phyloP scores from a whole-genome alignment of 1,140 invertebrate genomes.

The Orchestia grillus region DNA sequence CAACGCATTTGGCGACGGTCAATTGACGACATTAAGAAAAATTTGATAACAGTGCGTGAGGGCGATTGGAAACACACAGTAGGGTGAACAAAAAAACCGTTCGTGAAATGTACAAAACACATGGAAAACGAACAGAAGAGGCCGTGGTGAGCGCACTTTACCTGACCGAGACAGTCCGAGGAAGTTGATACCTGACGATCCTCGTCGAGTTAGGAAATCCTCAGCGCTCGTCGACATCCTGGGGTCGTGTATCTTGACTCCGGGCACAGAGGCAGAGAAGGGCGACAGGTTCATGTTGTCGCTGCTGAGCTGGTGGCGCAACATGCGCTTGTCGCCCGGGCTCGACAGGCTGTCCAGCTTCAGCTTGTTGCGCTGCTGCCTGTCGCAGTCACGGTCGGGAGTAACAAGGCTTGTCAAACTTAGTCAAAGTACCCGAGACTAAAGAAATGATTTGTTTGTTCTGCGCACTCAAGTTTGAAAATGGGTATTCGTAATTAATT shows the following conservation, averaged over 20 bases:
- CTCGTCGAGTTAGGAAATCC: slow-evolving; percentile 62
- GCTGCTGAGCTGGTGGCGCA: slow-evolving; percentile 86
- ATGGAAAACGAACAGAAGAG: not conserved
- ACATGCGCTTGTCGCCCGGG: slow-evolving; percentile 68
- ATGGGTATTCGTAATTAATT: too few species aligned
- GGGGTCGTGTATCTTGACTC: slow-evolving; percentile 66
- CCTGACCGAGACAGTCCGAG: slow-evolving; percentile 66
- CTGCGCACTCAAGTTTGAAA: not conserved
- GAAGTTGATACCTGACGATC: slow-evolving; percentile 67
- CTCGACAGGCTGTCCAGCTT: slow-evolving; percentile 82
- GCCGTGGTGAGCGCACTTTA: slow-evolving; percentile 61
- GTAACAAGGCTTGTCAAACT: not conserved
- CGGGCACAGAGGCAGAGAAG: slow-evolving; percentile 63
- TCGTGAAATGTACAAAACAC: not conserved
- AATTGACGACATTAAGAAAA: not conserved
- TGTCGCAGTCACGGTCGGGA: slow-evolving; percentile 66
- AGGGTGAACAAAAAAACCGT: not conserved
- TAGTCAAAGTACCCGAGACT: not conserved
- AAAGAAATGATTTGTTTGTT: not conserved
- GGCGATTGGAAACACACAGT: not conserved
- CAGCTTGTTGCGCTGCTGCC: slow-evolving; percentile 85
- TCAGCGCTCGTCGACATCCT: slow-evolving; percentile 67
- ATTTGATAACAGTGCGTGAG: not conserved
- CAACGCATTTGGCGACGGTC: not conserved
- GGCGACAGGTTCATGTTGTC: slow-evolving; percentile 79